phyloP scores from a whole-genome alignment of 2,797 vertebrate genomes.

The Dendrocincla fuliginosa region DNA sequence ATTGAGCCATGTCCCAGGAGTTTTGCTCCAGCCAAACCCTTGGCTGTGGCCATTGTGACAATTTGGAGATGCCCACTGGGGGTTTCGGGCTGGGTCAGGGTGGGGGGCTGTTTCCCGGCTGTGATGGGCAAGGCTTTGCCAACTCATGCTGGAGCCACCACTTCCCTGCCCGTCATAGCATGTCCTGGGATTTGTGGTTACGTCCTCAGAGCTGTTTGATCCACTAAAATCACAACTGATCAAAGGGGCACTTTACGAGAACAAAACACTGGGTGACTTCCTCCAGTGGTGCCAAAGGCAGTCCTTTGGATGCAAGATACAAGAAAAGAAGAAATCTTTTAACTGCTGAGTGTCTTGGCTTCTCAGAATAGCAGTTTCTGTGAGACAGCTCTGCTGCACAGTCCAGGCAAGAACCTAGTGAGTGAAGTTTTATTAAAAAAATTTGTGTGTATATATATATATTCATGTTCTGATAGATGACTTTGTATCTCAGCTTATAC shows the following conservation, averaged over 20 bases:
- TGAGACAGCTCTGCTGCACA: background rate
- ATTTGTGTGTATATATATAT: background rate
- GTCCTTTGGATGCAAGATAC: background rate
- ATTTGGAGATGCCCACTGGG: background rate
- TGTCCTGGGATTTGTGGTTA: background rate
- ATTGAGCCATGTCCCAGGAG: rapidly evolving
- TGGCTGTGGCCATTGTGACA: rapidly evolving
- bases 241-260: constrained; percentile 59
- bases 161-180: background rate
- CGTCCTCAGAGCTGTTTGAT: constrained; percentile 50
- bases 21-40: background rate
- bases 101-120: background rate
- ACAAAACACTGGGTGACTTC: constrained; percentile 52
- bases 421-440: background rate
- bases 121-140: background rate
- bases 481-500: background rate
- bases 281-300: constrained; percentile 47
- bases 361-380: background rate
- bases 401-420: background rate
- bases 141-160: background rate
- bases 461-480: background rate
- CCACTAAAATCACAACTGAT: background rate
- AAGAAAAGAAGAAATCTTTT: constrained; percentile 9
- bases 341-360: background rate
- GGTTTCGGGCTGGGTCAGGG: background rate